A percentile compares a stretch with the other conserved stretches of the same genome.
These are phyloP conservation scores for Polydrusus cervinus DNA, from an alignment of 2,888 invertebrate genomes.

Conservation along the genomic window DNA sequence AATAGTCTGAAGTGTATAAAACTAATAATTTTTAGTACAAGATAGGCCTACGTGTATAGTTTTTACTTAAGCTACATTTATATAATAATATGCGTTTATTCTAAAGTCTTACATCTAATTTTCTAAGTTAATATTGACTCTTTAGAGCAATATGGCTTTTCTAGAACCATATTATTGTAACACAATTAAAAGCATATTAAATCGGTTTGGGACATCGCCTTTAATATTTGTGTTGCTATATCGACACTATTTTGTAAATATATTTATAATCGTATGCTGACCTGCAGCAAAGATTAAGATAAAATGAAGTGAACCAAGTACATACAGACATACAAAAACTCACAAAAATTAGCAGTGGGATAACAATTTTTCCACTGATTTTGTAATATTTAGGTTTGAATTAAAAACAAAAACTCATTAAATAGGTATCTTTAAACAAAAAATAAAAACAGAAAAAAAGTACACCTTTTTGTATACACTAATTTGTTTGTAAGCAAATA, in stretches of 20 bases:
- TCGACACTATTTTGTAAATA: background rate
- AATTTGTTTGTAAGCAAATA: too few relatives aligned
- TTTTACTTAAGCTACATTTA: conserved; percentile 65
- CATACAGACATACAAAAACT: too few relatives aligned
- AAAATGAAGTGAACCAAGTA: background rate
- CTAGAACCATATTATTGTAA: conserved; percentile 62
- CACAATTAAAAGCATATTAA: conserved; percentile 60
- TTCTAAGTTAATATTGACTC: conserved; percentile 70
- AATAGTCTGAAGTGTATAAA: conserved; percentile 67
- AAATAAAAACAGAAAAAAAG: too few relatives aligned
- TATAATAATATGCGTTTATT: conserved; percentile 59
- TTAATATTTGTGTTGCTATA: conserved; percentile 28
- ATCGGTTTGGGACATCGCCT: conserved; percentile 50
- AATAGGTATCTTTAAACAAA: too few relatives aligned
- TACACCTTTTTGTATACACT: too few relatives aligned
- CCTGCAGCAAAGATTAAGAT: background rate
- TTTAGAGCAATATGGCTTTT: conserved; percentile 67
- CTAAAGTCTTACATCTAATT: conserved; percentile 63
- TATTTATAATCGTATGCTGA: background rate
- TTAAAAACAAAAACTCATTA: too few relatives aligned
- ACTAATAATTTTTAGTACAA: conserved; percentile 67
- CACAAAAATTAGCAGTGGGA: too few relatives aligned
- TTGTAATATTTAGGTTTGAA: too few relatives aligned
- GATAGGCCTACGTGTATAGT: conserved; percentile 68
- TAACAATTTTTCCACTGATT: too few relatives aligned